These are phyloP conservation scores for Scaptomyza flava DNA, from an alignment of 2,888 invertebrate genomes.

Conservation along the genomic window DNA sequence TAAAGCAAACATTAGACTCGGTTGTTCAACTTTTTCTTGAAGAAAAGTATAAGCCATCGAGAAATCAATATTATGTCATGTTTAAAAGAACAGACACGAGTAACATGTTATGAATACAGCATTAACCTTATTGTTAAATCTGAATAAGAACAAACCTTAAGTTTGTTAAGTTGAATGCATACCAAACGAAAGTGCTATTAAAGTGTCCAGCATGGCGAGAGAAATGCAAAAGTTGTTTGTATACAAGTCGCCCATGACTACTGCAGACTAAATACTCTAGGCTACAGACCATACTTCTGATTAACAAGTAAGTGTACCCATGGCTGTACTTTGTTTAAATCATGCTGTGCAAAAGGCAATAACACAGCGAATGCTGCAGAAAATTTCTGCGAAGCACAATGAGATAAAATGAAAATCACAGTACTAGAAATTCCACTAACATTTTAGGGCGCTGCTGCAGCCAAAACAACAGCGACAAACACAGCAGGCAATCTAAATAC, in stretches of 20 bases:
- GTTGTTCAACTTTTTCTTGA: too few relatives aligned
- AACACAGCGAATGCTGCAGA: neutral
- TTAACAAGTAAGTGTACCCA: neutral
- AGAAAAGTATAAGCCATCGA: neutral
- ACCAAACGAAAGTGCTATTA: neutral
- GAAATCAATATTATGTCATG: neutral
- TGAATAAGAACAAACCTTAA: neutral
- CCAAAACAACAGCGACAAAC: neutral
- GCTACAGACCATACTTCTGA: neutral
- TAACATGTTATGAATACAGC: too few relatives aligned
- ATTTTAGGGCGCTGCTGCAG: neutral
- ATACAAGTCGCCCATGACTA: neutral
- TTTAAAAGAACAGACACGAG: too few relatives aligned
- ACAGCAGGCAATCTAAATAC: neutral
- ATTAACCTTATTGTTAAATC: neutral
- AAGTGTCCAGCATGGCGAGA: neutral
- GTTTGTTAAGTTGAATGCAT: neutral
- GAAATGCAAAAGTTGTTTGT: neutral
- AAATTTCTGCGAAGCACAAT: neutral
- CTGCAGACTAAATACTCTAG: neutral
- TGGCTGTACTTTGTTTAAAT: neutral
- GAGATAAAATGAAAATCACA: neutral
- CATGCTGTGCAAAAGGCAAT: constrained; percentile 1
- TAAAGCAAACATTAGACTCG: too few relatives aligned
- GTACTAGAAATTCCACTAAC: neutral